These are phyloP conservation scores for Drosophila punjabiensis DNA, from an alignment of 1,140 invertebrate genomes.

Conservation along the genomic window DNA sequence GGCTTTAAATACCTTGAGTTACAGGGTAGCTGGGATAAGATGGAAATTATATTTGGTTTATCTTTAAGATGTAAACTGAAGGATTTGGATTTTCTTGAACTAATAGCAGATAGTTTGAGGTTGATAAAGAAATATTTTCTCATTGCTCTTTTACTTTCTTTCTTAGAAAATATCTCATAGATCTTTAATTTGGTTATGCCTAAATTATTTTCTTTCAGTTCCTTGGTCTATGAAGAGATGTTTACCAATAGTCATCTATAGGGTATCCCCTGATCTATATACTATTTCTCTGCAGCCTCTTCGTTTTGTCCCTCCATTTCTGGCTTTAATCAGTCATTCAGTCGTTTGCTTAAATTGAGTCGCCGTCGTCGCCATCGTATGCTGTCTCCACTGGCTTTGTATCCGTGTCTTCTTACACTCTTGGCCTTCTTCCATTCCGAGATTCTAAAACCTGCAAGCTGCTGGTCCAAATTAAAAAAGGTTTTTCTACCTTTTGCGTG, in stretches of 20 bases:
- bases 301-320: slow-evolving; percentile 35
- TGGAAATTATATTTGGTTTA: too few species aligned
- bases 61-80: background rate
- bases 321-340: slow-evolving; percentile 79
- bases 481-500: slow-evolving; percentile 55
- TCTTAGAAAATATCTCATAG: background rate
- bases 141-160: background rate
- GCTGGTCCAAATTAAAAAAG: slow-evolving; percentile 45
- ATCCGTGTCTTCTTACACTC: slow-evolving; percentile 35
- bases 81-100: background rate
- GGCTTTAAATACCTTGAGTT: slow-evolving; percentile 44
- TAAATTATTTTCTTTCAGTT: background rate
- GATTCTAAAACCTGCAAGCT: slow-evolving; percentile 1
- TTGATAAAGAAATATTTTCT: background rate
- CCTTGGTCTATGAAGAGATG: too few species aligned
- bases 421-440: background rate
- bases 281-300: background rate
- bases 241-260: background rate
- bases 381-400: slow-evolving; percentile 27
- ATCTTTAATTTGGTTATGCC: background rate
- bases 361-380: slow-evolving; percentile 49
- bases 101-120: background rate
- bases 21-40: slow-evolving; percentile 24
- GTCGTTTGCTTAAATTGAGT: slow-evolving; percentile 78
- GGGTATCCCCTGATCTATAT: slow-evolving; percentile 3